Conservation (phyloP, 2,113 vertebrate genomes). For the Anhinga anhinga region DNA sequence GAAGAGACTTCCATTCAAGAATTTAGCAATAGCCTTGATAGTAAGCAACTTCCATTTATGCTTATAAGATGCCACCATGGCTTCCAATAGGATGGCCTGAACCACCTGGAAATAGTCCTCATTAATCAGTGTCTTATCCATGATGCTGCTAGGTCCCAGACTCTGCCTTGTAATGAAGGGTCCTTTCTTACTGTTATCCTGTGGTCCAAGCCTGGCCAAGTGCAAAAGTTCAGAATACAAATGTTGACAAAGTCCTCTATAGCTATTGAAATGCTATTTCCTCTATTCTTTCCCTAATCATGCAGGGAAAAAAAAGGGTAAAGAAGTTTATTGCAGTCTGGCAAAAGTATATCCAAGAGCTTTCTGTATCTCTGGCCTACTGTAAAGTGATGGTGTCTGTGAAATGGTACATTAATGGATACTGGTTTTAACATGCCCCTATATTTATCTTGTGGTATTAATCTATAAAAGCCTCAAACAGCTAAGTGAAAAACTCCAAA, state of each 20-base stretch:
- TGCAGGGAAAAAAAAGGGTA: too few species aligned
- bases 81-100: not conserved
- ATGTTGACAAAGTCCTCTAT: not conserved
- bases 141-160: not conserved
- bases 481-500: not conserved
- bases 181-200: not conserved
- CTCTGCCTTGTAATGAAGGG: not conserved
- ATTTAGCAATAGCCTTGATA: not conserved
- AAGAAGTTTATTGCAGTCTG: not conserved
- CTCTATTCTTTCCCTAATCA: not conserved
- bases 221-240: not conserved
- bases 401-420: not conserved
- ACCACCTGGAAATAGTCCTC: not conserved
- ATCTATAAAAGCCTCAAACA: not conserved
- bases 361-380: not conserved
- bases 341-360: not conserved
- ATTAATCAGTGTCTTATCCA: not conserved
- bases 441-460: not conserved
- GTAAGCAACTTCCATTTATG: not conserved
- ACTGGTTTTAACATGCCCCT: not conserved
- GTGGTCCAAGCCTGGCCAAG: not conserved
- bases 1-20: not conserved
- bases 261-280: not conserved
- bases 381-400: not conserved
- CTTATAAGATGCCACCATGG: not conserved